These are phyloP conservation scores for Papilio helenus DNA, from an alignment of 1,140 invertebrate genomes.

Conservation along the genomic window DNA sequence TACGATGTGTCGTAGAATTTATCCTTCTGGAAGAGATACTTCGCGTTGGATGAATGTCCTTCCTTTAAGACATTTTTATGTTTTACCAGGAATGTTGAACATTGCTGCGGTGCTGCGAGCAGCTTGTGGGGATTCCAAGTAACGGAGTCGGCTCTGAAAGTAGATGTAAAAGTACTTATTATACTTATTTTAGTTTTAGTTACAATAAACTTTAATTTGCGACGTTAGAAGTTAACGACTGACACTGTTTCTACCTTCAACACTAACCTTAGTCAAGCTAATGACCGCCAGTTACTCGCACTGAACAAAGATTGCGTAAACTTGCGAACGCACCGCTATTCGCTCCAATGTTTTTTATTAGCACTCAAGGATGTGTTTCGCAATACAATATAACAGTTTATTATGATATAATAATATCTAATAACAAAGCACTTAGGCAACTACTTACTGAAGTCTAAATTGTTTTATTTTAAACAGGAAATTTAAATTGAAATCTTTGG, in stretches of 20 bases:
- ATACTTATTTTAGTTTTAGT: background rate
- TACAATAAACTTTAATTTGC: background rate
- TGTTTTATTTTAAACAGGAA: too few species aligned
- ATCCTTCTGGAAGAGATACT: slow-evolving; percentile 97
- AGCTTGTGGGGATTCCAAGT: slow-evolving; percentile 98
- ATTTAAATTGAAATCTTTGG: too few species aligned
- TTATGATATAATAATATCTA: background rate
- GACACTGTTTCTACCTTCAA: slow-evolving; percentile 44
- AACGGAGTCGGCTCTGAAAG: slow-evolving; percentile 92
- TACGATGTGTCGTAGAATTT: slow-evolving; percentile 97
- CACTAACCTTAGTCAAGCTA: slow-evolving; percentile 38
- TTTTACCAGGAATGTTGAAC: slow-evolving; percentile 91
- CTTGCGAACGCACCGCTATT: slow-evolving; percentile 21
- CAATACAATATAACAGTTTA: slow-evolving; percentile 19
- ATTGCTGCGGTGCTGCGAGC: slow-evolving; percentile 94
- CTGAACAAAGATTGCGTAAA: slow-evolving; percentile 30
- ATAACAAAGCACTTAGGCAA: background rate
- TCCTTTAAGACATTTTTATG: slow-evolving; percentile 87
- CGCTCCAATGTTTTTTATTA: slow-evolving; percentile 34
- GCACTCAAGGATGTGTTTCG: slow-evolving; percentile 27
- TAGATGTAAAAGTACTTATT: slow-evolving; percentile 10
- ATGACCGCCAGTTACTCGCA: slow-evolving; percentile 32
- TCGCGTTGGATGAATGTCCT: slow-evolving; percentile 88
- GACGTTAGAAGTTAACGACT: background rate
- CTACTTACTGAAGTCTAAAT: background rate